Evolutionary conservation across 2,797 vertebrate genomes (phyloP), one percentile per base, ranked within the genome.

Genomic region (Cuculus canorus): DNA sequence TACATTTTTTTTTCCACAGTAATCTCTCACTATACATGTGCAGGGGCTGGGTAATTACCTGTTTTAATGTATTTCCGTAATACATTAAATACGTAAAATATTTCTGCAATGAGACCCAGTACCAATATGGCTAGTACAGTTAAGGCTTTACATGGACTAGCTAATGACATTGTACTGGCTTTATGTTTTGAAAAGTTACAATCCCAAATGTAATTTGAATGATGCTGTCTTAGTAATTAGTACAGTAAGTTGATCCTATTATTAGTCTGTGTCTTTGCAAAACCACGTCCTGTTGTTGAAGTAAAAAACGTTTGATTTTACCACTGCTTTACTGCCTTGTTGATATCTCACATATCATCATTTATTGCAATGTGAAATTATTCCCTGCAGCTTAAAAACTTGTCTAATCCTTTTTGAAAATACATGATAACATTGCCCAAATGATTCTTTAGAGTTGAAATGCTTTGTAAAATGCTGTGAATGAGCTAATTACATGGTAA

Each of bases 301-400:
- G 28, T 30, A 27, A 52, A 68, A 68, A 60, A 37, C 7, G 14
- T 47, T 83, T 78, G 32, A 61, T 78, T 90, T 91, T 63, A n/a
- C 25, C 33, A 33, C 68, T 66, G 43, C 25, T 60, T 93, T 89
- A 52, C 82, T 93, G 75, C 28, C 43, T 79, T 63, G 23, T 60
- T 63, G 17, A 12, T 57, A 65, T 92, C 76, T 84, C 60, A 41
- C 68, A 13, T 70, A 28, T 73, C 47, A 66, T 88, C 21, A 15
- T 89, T 85, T 61, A 33, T 65, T 18, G 39, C 71, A 56, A 90
- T 92, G 66, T 30, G 68, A 53, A 96, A 78, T 86, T 91, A 70
- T 65, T 59, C 45, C 56, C 47, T 56, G 27, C 72, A 69, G 65
- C 72, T 78, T 93, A 95, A 95, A 77, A 53, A 11, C 27, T 81